Conservation (phyloP, 2,113 vertebrate genomes). For the Abramis brama region DNA sequence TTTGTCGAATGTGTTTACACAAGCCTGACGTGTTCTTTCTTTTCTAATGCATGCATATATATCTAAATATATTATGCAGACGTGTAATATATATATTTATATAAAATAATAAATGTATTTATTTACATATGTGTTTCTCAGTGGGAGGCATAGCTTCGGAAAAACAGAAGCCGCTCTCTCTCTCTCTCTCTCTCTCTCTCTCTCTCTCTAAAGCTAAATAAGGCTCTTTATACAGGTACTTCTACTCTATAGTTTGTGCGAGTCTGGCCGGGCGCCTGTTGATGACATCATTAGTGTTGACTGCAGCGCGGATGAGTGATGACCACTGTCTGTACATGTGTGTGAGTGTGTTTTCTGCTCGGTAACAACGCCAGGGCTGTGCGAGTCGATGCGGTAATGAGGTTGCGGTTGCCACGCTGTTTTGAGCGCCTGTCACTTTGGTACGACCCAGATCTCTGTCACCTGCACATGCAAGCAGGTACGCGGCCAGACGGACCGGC, state of each 20-base stretch:
- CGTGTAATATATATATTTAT: conserved; percentile 5
- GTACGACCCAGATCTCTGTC: conserved; percentile 75
- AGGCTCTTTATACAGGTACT: conserved; percentile 74
- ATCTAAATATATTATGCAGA: not conserved
- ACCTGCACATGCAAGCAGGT: conserved; percentile 69
- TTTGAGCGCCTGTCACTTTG: conserved; percentile 62
- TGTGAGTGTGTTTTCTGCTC: conserved; percentile 10
- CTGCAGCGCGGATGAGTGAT: conserved; percentile 80
- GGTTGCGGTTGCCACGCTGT: conserved; percentile 59
- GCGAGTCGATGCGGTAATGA: conserved; percentile 65
- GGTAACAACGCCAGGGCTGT: conserved; percentile 17
- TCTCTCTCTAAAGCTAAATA: conserved; percentile 65
- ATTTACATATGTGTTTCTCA: conserved; percentile 49
- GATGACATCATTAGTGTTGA: conserved; percentile 80
- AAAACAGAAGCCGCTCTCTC: conserved; percentile 66
- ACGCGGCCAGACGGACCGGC: conserved; percentile 55
- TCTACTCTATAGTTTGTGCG: conserved; percentile 70
- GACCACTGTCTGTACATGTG: conserved; percentile 67
- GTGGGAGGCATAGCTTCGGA: conserved; percentile 77
- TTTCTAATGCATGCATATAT: conserved; percentile 43
- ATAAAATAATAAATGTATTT: conserved; percentile 15
- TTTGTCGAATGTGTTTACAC: conserved; percentile 53
- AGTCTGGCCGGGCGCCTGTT: conserved; percentile 66
- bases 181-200: conserved; percentile 12
- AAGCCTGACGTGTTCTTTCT: conserved; percentile 42